A percentile compares a stretch with the other conserved stretches of the same genome.
Evolutionary conservation across 2,888 invertebrate genomes (phyloP).

Genomic region (Agonopterix alstromeriana): DNA sequence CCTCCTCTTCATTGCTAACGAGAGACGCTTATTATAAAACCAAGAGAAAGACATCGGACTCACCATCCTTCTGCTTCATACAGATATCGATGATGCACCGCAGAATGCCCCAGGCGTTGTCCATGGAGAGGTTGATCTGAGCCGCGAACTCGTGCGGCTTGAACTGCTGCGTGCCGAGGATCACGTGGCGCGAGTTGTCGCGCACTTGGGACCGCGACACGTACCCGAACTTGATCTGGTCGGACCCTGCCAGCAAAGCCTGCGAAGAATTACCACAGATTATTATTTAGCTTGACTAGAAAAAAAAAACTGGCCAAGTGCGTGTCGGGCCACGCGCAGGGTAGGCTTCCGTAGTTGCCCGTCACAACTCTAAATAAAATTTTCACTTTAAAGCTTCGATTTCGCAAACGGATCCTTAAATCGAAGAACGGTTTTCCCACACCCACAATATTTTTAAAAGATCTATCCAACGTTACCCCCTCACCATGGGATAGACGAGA

Average conservation of each 20-base stretch:
- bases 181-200: conserved; percentile 97
- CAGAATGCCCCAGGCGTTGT: conserved; percentile 99
- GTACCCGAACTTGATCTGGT: conserved; percentile 99
- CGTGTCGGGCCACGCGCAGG: background rate
- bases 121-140: conserved; percentile 99
- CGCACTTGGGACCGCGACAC: conserved; percentile 96
- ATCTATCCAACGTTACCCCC: too few relatives aligned
- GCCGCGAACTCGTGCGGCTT: conserved; percentile 99
- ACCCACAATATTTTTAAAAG: too few relatives aligned
- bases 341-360: too few relatives aligned
- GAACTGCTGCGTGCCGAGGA: conserved; percentile 98
- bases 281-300: background rate
- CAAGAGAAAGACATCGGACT: conserved; percentile 25
- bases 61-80: conserved; percentile 96
- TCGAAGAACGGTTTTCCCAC: too few relatives aligned
- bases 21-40: background rate
- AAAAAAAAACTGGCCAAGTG: background rate
- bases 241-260: conserved; percentile 95
- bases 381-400: too few relatives aligned
- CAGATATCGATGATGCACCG: conserved; percentile 98
- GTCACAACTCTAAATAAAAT: too few relatives aligned
- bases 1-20: too few relatives aligned
- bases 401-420: too few relatives aligned
- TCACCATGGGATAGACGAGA: too few relatives aligned
- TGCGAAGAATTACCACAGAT: conserved; percentile 36